Base-by-base conservation (phyloP, 1,140 invertebrate genomes). In the Bombus picipes region DNA sequence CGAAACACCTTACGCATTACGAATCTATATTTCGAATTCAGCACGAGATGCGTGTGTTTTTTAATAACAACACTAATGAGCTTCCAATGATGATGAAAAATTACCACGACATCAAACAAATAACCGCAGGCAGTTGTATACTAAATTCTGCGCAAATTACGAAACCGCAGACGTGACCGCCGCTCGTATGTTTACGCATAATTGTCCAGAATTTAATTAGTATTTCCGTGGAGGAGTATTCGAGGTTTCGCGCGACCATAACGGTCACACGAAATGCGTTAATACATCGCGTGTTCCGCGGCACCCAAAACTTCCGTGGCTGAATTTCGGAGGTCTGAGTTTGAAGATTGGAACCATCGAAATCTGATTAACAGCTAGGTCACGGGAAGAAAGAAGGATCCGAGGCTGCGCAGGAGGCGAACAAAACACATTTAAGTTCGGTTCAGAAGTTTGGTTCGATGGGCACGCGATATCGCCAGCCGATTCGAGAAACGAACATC, bases 351-450 rank as follows among this genome's bases (percentile, higher is more conserved):
- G 57, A 75, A 75, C 65, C 71, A 53, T 53, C 68, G 53, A 57
- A 87, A 89, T 89, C 78, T 65, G 77, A 66, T 87, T 84, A 89
- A 65, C 57, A 41, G 74, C 34, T 53, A 53, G 53, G 22, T 47
- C 10, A 57, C 22, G 18, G 22, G 13, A 34, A 8, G n/a, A 84
- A 76, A 77, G 57, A 74, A 59, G 13, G n/a, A 39, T 9, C 8
- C 4, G 12, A 13, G 22, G n/a, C 3, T 12, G 57, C 28, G 47
- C 28, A 68, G 34, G 53, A 28, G 68, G 76, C 70, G 89, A 91
- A 87, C 87, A 83, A 90, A 88, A 90, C 71, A 82, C 65, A 83
- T 91, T 89, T 88, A 87, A 91, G 81, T 89, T 91, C 75, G 77
- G 70, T 28, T 62, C 37, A 37, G 62, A 79, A 34, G 65, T 83